Evolutionary conservation across 2,797 vertebrate genomes (phyloP).

Genomic region (Tapera naevia): DNA sequence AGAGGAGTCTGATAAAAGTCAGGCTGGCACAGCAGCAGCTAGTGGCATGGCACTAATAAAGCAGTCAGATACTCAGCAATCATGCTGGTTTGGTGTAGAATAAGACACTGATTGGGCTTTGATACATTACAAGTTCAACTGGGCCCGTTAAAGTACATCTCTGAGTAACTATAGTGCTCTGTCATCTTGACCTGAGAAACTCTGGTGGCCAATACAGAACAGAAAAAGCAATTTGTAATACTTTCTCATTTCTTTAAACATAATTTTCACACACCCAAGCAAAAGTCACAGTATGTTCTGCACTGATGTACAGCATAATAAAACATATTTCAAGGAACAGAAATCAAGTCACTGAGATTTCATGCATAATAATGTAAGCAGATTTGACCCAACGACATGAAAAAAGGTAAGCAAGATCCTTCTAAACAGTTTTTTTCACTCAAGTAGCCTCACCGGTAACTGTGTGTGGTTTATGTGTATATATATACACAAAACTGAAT

Average conservation of each 20-base stretch:
- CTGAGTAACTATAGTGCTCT: background rate
- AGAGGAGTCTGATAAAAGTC: background rate
- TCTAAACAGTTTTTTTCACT: background rate
- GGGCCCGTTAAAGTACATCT: background rate
- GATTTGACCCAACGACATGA: background rate
- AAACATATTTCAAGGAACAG: background rate
- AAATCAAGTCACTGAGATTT: background rate
- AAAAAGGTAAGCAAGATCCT: background rate
- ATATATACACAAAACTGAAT: background rate
- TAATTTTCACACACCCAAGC: background rate
- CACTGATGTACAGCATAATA: background rate
- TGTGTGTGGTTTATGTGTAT: no score
- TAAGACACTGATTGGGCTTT: background rate
- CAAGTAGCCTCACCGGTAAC: background rate
- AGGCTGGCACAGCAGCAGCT: slow-evolving; percentile 20
- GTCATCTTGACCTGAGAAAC: background rate
- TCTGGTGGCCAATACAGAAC: background rate
- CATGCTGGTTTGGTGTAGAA: background rate
- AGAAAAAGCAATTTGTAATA: background rate
- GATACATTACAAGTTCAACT: background rate
- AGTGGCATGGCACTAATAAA: slow-evolving; percentile 2
- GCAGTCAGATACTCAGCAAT: background rate
- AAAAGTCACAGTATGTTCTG: background rate
- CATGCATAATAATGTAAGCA: background rate
- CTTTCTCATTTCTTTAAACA: background rate